A percentile compares a stretch with the other conserved stretches of the same genome.
Conservation (phyloP, 2,888 invertebrate species). For the Cephus sareptanus region DNA sequence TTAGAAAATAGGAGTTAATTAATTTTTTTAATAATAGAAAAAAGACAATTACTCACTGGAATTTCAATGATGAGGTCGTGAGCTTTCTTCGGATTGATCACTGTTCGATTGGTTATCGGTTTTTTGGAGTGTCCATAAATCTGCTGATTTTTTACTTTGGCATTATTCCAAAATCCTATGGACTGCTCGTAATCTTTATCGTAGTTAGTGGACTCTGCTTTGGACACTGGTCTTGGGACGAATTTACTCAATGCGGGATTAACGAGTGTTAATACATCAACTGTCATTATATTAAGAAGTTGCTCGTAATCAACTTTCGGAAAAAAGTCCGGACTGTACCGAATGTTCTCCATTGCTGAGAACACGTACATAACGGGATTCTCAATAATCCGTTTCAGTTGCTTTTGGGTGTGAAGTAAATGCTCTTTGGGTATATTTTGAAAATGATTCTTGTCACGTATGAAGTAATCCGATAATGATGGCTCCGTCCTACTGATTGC, state of each 20-base stretch:
- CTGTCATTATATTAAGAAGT: slow-evolving; percentile 72
- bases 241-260: slow-evolving; percentile 41
- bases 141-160: slow-evolving; percentile 31
- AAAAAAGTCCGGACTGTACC: slow-evolving; percentile 74
- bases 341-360: slow-evolving; percentile 76
- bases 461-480: slow-evolving; percentile 77
- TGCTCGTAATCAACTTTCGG: slow-evolving; percentile 72
- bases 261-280: slow-evolving; percentile 43
- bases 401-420: slow-evolving; percentile 74
- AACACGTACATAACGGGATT: slow-evolving; percentile 79
- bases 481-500: slow-evolving; percentile 71
- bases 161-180: slow-evolving; percentile 46
- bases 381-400: slow-evolving; percentile 76
- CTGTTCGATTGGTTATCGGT: slow-evolving; percentile 38
- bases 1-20: not conserved
- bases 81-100: slow-evolving; percentile 47
- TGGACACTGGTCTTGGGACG: not conserved
- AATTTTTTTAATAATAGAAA: not conserved
- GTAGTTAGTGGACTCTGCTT: not conserved
- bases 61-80: slow-evolving; percentile 58
- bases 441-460: slow-evolving; percentile 78
- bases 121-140: slow-evolving; percentile 23
- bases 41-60: slow-evolving; percentile 40
- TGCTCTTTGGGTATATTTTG: slow-evolving; percentile 76
- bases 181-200: slow-evolving; percentile 23